These are phyloP conservation scores for Dendrolimus pini DNA, from an alignment of 2,888 invertebrate species.

Conservation along the genomic window DNA sequence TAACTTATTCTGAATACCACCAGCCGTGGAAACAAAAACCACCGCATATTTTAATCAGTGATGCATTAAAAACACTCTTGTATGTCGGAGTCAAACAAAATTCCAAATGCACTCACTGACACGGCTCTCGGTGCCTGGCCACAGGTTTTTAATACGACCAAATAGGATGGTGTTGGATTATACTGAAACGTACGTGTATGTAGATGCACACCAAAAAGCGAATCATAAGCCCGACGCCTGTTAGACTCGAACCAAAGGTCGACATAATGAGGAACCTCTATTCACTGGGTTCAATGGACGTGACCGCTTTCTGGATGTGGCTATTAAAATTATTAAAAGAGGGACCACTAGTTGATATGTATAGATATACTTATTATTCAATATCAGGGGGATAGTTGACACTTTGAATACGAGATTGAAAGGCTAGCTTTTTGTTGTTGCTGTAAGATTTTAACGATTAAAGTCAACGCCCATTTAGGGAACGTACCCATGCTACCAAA, in stretches of 20 bases:
- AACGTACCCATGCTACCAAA: no score
- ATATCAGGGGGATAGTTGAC: no score
- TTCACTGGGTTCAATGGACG: slow-evolving; percentile 32
- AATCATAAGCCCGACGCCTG: slow-evolving; percentile 51
- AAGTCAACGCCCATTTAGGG: no score
- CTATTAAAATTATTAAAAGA: slow-evolving; percentile 4
- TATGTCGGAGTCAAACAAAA: slow-evolving; percentile 44
- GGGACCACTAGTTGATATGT: neutral
- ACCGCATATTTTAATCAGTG: neutral
- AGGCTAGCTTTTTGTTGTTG: no score
- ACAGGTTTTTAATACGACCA: slow-evolving; percentile 71
- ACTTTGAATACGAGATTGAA: no score
- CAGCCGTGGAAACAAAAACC: no score
- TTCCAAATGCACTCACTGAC: slow-evolving; percentile 57
- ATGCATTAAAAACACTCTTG: slow-evolving; percentile 43
- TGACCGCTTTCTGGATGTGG: slow-evolving; percentile 26
- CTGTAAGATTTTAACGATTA: no score
- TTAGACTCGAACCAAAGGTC: slow-evolving; percentile 55
- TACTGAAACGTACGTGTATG: slow-evolving; percentile 32
- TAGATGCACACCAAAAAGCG: slow-evolving; percentile 53
- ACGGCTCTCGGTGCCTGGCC: slow-evolving; percentile 51
- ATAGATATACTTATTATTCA: no score
- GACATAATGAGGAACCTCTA: slow-evolving; percentile 55
- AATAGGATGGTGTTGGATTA: slow-evolving; percentile 51
- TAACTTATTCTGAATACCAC: no score